A percentile compares a stretch with the other conserved stretches of the same genome.
These are phyloP conservation scores for Falco cherrug DNA, from an alignment of 2,797 vertebrate genomes.

Conservation along the genomic window DNA sequence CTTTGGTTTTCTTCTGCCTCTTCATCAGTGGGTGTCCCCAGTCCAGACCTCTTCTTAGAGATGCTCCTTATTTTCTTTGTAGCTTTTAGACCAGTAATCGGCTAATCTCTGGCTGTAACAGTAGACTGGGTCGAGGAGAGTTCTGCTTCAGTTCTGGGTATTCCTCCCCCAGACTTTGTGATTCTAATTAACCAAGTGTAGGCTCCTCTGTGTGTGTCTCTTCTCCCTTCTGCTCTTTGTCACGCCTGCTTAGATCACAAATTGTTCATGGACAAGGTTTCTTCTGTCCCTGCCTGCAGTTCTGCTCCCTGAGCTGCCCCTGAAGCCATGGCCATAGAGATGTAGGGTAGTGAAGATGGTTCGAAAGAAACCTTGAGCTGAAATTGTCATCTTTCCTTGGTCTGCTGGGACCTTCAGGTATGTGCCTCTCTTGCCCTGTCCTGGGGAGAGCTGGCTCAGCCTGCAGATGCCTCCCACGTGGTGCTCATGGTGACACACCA, in stretches of 20 bases:
- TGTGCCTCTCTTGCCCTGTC: background rate
- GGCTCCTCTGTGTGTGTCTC: background rate
- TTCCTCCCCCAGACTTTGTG: background rate
- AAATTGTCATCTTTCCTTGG: background rate
- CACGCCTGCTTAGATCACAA: fast-evolving
- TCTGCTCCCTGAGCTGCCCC: background rate
- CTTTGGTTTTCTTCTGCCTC: background rate
- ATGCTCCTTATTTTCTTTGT: background rate
- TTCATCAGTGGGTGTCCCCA: background rate
- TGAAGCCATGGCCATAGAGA: background rate
- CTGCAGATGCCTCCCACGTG: fast-evolving
- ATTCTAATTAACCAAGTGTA: background rate
- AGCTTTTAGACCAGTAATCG: background rate
- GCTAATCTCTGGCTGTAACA: background rate
- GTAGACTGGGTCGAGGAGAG: background rate
- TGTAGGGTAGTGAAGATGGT: fast-evolving
- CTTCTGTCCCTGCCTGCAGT: background rate
- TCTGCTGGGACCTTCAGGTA: background rate
- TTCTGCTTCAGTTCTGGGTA: background rate
- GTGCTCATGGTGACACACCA: fast-evolving
- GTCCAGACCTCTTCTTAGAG: background rate
- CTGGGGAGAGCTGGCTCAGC: background rate
- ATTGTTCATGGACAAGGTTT: background rate
- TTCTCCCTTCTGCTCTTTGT: background rate
- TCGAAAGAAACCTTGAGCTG: background rate